These are phyloP conservation scores for Sipha maydis DNA, from an alignment of 2,888 invertebrate genomes.

Conservation along the genomic window DNA sequence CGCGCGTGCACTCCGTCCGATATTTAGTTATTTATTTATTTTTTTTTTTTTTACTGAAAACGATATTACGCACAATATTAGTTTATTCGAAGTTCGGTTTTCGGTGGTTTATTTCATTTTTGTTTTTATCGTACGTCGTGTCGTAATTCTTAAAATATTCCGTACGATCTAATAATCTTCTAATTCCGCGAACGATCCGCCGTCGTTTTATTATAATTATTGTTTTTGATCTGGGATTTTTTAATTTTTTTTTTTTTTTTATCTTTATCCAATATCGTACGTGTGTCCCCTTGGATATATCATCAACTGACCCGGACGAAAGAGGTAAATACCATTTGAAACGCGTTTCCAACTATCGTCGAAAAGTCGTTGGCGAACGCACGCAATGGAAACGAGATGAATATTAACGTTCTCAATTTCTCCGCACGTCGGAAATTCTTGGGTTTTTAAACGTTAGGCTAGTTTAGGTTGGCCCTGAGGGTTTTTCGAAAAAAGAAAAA, in stretches of 20 bases:
- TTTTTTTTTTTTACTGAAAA: background rate
- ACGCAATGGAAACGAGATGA: too few species aligned
- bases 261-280: background rate
- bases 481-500: background rate
- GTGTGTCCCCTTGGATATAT: background rate
- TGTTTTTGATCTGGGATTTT: background rate
- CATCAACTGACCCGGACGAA: background rate
- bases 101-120: background rate
- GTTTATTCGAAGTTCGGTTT: background rate
- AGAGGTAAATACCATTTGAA: background rate
- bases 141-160: too few species aligned
- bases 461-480: background rate
- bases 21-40: background rate
- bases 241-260: background rate
- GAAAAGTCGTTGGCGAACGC: too few species aligned
- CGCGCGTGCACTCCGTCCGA: constrained; percentile 17
- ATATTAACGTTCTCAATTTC: too few species aligned
- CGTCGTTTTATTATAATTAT: too few species aligned
- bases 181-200: too few species aligned
- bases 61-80: background rate
- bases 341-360: background rate
- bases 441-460: background rate
- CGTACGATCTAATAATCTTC: too few species aligned
- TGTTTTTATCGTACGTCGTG: background rate
- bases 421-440: too few species aligned